phyloP scores from a whole-genome alignment of 2,888 invertebrate species.

The Eurois occulta region DNA sequence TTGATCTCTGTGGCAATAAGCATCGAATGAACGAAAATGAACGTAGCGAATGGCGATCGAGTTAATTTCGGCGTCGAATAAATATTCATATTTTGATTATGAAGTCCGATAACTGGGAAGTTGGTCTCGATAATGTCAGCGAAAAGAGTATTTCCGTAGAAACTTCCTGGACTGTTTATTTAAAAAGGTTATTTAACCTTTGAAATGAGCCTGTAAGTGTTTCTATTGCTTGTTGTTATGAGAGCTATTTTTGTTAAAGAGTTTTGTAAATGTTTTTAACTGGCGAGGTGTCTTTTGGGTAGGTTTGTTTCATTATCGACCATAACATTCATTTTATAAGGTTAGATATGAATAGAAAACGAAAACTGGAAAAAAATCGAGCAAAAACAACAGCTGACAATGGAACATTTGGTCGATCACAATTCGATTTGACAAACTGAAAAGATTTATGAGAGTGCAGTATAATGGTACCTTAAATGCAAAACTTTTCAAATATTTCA shows the following conservation, averaged over 20 bases:
- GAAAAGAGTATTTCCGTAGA: slow-evolving; percentile 66
- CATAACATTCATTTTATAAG: background rate
- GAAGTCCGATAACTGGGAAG: slow-evolving; percentile 65
- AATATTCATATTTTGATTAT: slow-evolving; percentile 70
- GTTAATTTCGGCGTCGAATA: slow-evolving; percentile 65
- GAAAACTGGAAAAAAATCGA: too few species aligned
- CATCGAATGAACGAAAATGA: slow-evolving; percentile 58
- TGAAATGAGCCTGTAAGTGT: slow-evolving; percentile 29
- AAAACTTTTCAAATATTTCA: slow-evolving; percentile 45
- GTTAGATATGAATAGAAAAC: background rate
- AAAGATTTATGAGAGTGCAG: background rate
- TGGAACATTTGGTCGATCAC: background rate
- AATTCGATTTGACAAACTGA: background rate
- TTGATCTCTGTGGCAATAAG: slow-evolving; percentile 62
- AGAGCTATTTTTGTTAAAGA: background rate
- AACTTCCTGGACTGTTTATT: slow-evolving; percentile 60
- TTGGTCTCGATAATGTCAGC: slow-evolving; percentile 68
- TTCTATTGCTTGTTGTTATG: slow-evolving; percentile 18
- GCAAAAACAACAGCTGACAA: background rate
- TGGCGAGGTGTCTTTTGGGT: background rate
- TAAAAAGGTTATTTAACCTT: slow-evolving; percentile 44
- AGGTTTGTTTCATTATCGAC: background rate
- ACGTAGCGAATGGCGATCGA: slow-evolving; percentile 56
- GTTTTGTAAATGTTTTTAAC: slow-evolving; percentile 5
- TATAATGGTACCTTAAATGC: slow-evolving; percentile 3